Base-by-base conservation (phyloP, 2,888 invertebrate species). In the Drosophila mettleri region DNA sequence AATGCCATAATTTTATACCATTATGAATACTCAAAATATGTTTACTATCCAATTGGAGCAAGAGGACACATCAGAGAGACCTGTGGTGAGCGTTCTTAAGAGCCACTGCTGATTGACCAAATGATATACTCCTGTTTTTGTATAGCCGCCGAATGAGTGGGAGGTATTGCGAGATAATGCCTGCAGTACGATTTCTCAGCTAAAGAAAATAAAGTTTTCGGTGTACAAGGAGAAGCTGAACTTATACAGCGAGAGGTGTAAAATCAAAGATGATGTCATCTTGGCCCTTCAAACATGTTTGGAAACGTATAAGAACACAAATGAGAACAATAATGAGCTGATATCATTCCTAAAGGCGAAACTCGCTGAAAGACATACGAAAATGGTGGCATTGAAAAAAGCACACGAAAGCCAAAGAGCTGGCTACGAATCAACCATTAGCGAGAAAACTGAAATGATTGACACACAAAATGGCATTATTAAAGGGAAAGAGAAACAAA, bases 191-290 rank as follows among this genome's bases (percentile, higher is more conserved):
- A 53, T 70, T n/a, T 34, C 52, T 10, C 57, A 70, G 27, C 38
- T 70, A 2, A 64, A 70, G 16, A 53, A 45, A 45, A 57, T 70
- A 0, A 64, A 70, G 9, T 52, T 64, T 18, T 53, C 69, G 22
- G 64, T 70, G 9, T 64, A 63, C 43, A 70, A 70, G 16, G 70
- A 69, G 14, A 64, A 71, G 29, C 33, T 70, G 6, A 64, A 70
- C 45, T 45, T 70, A 22, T 70, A 58, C 27, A 16, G 38, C 7
- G 71, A 70, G 20, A 64, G 70, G 7, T 71, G 71, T 41, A 70
- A 49, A 22, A 39, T 64, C 12, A 70, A 70, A 20, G 69, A 70
- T 34, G 69, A 70, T 9, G 57, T 70, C 2, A 70, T 70, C 14
- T 16, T 53, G 43, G 45, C 69, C 8, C 64, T 70, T 3, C 31